A percentile compares a stretch with the other conserved stretches of the same genome.
Conservation (phyloP, 2,888 invertebrate species). For the Ophion slaviceki region DNA sequence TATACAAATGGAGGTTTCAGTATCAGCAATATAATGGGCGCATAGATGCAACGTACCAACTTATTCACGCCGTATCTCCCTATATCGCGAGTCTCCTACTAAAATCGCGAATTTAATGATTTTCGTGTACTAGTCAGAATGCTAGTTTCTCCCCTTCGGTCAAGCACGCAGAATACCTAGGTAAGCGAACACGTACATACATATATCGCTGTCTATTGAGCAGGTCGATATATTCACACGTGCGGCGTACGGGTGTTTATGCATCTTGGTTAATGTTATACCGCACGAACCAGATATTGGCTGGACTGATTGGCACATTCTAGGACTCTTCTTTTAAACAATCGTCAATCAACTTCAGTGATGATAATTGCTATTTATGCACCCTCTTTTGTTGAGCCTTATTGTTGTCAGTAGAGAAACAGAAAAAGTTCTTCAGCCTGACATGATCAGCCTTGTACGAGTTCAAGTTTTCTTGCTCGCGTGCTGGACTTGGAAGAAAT, state of each 20-base stretch:
- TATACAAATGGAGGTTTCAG: constrained; percentile 1
- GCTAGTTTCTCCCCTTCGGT: constrained; percentile 19
- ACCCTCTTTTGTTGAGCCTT: background rate
- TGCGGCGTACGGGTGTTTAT: background rate
- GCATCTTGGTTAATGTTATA: background rate
- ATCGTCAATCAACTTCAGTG: background rate
- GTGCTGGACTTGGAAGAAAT: no score
- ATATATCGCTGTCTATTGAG: background rate
- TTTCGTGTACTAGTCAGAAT: constrained; percentile 45
- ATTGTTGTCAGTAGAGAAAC: background rate
- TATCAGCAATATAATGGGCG: constrained; percentile 16
- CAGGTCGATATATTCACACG: background rate
- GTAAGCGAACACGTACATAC: constrained; percentile 11
- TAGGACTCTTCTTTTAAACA: background rate
- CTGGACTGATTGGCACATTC: background rate
- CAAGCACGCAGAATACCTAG: background rate
- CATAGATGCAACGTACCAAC: constrained; percentile 7
- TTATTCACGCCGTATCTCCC: constrained; percentile 22
- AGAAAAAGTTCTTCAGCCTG: background rate
- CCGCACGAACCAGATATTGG: background rate
- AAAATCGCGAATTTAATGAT: constrained; percentile 56
- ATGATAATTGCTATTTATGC: background rate
- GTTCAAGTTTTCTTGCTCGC: no score
- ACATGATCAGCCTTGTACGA: no score
- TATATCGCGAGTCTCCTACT: constrained; percentile 35